These are phyloP conservation scores for Apogon hyalosoma DNA, from an alignment of 2,797 vertebrate species.

Conservation along the genomic window DNA sequence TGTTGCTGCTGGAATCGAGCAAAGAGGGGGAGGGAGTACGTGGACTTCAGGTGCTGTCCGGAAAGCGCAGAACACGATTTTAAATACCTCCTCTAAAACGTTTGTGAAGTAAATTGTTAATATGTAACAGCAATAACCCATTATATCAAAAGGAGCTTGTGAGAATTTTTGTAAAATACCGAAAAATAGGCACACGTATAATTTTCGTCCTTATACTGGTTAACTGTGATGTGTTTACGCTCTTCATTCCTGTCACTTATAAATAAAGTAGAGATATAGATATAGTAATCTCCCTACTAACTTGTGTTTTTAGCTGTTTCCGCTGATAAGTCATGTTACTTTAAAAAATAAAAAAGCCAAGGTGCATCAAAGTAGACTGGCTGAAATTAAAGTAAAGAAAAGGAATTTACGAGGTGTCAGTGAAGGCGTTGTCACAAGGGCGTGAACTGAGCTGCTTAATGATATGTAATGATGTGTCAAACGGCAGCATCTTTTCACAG, in stretches of 20 bases:
- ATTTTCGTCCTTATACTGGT: background rate
- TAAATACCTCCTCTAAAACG: background rate
- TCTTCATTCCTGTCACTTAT: background rate
- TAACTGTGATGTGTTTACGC: too few species aligned
- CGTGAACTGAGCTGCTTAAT: constrained; percentile 62
- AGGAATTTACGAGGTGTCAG: constrained; percentile 24
- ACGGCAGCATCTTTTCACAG: constrained; percentile 38
- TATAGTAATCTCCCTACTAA: too few species aligned
- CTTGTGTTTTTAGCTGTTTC: too few species aligned
- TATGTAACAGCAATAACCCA: background rate
- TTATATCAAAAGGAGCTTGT: too few species aligned
- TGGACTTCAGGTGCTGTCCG: constrained; percentile 43
- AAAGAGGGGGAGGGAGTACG: constrained; percentile 48
- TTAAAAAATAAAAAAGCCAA: background rate
- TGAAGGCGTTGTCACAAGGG: constrained; percentile 66
- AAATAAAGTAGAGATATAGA: background rate
- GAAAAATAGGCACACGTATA: background rate
- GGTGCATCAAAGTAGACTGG: background rate
- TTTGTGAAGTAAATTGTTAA: background rate
- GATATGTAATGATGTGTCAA: constrained; percentile 54
- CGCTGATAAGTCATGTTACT: background rate
- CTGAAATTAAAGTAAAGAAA: accelerated
- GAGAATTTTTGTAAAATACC: background rate
- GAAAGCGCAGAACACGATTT: background rate
- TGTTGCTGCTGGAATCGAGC: constrained; percentile 69